phyloP scores from a whole-genome alignment of 2,888 invertebrate genomes.

The Drosophila cyrtoloma region DNA sequence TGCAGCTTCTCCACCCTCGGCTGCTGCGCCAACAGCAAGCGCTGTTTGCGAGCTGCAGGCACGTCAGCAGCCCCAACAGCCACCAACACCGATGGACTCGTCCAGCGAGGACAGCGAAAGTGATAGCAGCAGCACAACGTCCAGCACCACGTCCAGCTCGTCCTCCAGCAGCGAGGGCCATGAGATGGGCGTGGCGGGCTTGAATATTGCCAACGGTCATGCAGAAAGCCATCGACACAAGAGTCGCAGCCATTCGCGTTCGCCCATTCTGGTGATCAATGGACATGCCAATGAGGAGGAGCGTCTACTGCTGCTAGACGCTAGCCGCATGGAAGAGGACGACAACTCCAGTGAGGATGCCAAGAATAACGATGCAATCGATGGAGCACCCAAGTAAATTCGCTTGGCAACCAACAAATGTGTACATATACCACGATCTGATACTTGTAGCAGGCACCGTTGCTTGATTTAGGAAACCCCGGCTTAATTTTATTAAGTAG shows the following conservation, averaged over 20 bases:
- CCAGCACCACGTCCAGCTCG: slow-evolving; percentile 84
- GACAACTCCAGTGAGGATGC: slow-evolving; percentile 66
- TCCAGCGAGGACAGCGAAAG: slow-evolving; percentile 87
- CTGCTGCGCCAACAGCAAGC: slow-evolving; percentile 81
- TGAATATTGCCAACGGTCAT: slow-evolving; percentile 67
- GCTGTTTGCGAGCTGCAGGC: slow-evolving; percentile 76
- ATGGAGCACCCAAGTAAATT: slow-evolving; percentile 40
- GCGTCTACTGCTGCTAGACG: slow-evolving; percentile 50
- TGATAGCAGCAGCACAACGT: slow-evolving; percentile 86
- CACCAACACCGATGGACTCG: slow-evolving; percentile 83
- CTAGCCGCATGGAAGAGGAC: slow-evolving; percentile 68
- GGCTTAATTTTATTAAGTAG: slow-evolving; percentile 28
- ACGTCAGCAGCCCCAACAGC: slow-evolving; percentile 69
- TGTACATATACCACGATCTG: slow-evolving; percentile 56
- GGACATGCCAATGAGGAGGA: slow-evolving; percentile 70
- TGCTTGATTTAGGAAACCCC: slow-evolving; percentile 26
- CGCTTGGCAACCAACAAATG: background rate
- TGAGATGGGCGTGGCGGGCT: slow-evolving; percentile 65
- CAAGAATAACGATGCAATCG: slow-evolving; percentile 30
- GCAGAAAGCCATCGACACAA: slow-evolving; percentile 43
- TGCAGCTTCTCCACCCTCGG: slow-evolving; percentile 82
- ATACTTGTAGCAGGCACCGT: slow-evolving; percentile 36
- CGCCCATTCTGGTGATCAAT: slow-evolving; percentile 45
- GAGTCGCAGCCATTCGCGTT: slow-evolving; percentile 71
- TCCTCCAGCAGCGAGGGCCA: slow-evolving; percentile 68